These are phyloP conservation scores for Hybos culiciformis DNA, from an alignment of 2,888 invertebrate species.

Conservation along the genomic window DNA sequence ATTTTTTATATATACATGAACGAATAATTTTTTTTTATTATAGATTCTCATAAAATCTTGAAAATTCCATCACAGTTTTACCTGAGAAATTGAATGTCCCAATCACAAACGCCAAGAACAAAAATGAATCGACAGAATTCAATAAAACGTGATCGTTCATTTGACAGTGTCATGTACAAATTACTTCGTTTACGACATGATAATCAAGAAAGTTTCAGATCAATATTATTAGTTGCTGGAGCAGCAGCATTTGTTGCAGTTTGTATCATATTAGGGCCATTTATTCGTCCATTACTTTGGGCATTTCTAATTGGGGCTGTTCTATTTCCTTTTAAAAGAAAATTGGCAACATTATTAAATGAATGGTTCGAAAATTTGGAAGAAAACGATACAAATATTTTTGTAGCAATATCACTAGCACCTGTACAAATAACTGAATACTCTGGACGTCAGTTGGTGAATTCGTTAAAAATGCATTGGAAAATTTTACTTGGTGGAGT, in stretches of 20 bases:
- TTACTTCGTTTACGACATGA: conserved; percentile 28
- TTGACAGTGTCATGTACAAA: conserved; percentile 32
- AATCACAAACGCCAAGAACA: no score
- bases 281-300: conserved; percentile 90
- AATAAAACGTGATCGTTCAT: conserved; percentile 31
- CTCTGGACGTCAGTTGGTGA: conserved; percentile 59
- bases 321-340: conserved; percentile 86
- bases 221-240: conserved; percentile 31
- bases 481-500: conserved; percentile 42
- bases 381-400: conserved; percentile 49
- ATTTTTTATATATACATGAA: no score
- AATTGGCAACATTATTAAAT: conserved; percentile 58
- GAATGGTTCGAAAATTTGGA: conserved; percentile 65
- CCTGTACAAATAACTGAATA: conserved; percentile 66
- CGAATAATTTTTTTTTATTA: no score
- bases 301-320: conserved; percentile 93
- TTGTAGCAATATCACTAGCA: conserved; percentile 43
- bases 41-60: no score
- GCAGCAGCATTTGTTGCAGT: conserved; percentile 42
- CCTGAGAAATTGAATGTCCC: no score
- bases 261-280: conserved; percentile 77
- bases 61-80: no score
- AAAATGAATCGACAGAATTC: conserved; percentile 29
- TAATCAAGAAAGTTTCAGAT: conserved; percentile 32
- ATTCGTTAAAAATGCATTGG: conserved; percentile 52